A percentile compares a stretch with the other conserved stretches of the same genome.
These are phyloP conservation scores for Drosophila kohkoa DNA, from an alignment of 1,140 invertebrate genomes.

Conservation along the genomic window DNA sequence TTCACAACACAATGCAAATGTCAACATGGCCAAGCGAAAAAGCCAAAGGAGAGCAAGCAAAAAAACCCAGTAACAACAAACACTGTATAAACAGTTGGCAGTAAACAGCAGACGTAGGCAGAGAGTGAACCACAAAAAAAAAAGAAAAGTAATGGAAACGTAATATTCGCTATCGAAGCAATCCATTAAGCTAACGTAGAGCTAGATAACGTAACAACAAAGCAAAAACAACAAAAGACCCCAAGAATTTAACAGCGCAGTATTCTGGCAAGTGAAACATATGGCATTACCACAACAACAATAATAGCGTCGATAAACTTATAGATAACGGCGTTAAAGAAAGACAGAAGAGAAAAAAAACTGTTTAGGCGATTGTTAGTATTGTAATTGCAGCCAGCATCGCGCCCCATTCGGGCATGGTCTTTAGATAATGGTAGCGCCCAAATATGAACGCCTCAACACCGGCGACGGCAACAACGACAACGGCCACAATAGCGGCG, in stretches of 20 bases:
- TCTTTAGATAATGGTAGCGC: conserved; percentile 64
- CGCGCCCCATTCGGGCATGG: conserved; percentile 13
- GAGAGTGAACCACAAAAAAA: conserved; percentile 14
- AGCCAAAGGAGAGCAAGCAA: conserved; percentile 11
- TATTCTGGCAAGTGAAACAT: conserved; percentile 31
- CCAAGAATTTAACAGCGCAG: conserved; percentile 23
- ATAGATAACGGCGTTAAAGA: conserved; percentile 23
- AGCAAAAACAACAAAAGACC: background rate
- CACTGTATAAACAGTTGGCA: conserved; percentile 74
- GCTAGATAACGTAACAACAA: conserved; percentile 14
- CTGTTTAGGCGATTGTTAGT: background rate
- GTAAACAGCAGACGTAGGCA: conserved; percentile 38
- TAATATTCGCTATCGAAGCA: conserved; percentile 41
- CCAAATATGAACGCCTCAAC: conserved; percentile 71
- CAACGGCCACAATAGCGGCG: conserved; percentile 2
- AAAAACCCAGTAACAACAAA: conserved; percentile 11
- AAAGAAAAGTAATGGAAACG: conserved; percentile 38
- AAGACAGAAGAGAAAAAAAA: background rate
- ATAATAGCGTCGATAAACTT: conserved; percentile 12
- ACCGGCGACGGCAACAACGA: conserved; percentile 27
- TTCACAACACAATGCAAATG: conserved; percentile 48
- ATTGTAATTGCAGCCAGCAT: conserved; percentile 24
- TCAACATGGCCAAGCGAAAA: conserved; percentile 33
- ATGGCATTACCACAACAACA: conserved; percentile 37
- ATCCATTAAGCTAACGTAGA: conserved; percentile 21